Evolutionary conservation across 2,888 invertebrate genomes (phyloP).

Genomic region (Metalampra italica): DNA sequence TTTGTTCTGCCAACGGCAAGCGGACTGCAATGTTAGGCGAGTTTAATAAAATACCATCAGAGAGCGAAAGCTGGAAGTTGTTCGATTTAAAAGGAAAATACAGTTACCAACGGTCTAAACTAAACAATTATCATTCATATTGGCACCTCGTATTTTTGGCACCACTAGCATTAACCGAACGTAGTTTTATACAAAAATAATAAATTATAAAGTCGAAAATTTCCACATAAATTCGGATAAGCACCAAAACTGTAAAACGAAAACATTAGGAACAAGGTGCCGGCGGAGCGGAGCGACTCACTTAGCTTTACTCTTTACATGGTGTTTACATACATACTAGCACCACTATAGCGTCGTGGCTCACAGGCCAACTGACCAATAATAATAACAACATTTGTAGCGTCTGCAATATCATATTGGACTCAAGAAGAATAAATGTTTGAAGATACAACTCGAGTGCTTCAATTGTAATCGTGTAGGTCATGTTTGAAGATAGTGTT

Average conservation of each 20-base stretch:
- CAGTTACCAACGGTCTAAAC: conserved; percentile 8
- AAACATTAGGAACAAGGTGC: conserved; percentile 52
- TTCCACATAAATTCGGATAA: conserved; percentile 36
- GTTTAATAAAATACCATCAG: background rate
- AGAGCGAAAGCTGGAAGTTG: conserved; percentile 16
- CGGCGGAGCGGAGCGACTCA: conserved; percentile 9
- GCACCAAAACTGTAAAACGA: conserved; percentile 47
- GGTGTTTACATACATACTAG: conserved; percentile 37
- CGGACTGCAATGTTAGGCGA: too few species aligned
- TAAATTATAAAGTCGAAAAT: conserved; percentile 20
- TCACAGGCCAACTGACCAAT: too few species aligned
- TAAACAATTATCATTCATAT: conserved; percentile 24
- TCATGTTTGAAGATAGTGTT: too few species aligned
- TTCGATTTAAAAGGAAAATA: conserved; percentile 7
- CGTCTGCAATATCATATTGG: too few species aligned
- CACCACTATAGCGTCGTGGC: conserved; percentile 45
- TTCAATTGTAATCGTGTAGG: too few species aligned
- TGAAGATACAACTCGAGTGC: too few species aligned
- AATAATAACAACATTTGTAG: too few species aligned
- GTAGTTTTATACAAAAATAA: conserved; percentile 8
- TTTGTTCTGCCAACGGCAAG: too few species aligned
- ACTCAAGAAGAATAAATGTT: too few species aligned
- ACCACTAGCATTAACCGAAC: conserved; percentile 55
- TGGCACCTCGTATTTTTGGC: conserved; percentile 71
- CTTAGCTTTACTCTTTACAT: conserved; percentile 1